Base-by-base conservation (phyloP, 2,888 invertebrate species). In the Dastarcus helophoroides region DNA sequence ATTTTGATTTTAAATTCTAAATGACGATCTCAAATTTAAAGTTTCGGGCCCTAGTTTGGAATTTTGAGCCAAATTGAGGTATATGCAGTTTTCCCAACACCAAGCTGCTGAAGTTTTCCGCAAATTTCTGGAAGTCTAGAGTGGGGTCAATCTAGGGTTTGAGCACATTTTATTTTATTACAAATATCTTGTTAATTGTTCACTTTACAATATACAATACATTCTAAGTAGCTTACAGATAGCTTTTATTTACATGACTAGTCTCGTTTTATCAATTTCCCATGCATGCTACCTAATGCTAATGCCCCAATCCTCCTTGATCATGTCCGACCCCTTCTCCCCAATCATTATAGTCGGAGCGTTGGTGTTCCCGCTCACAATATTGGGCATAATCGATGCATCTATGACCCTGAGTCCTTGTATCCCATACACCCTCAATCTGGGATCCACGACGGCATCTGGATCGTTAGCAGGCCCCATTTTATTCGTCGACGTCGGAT, bases 281-380 rank as follows among this genome's bases (percentile, higher is more conserved):
- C 14, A 6, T 12, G 13, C n/a, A 25, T 17, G 19, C 35, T 40
- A 43, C 29, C 35, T 38, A 28, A 38, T 41, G 14, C 32, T 36
- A 10, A 51, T 37, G 3, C 51, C 49, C 84, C 85, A 86, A 58
- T 86, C 85, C 54, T 85, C 78, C 54, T 86, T 88, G 39, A 90
- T 83, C 72, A 90, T 74, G 53, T 90, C 89, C 4, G 88, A 77
- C 1, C 76, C 86, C 55, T 89, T 89, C 50, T 90, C 89, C 1
- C 80, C 90, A 29, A 90, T 88, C 85, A 89, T 89, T 24, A 90
- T 85, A 2, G 77, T 75, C 0, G 86, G 86, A 1, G 88, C 89
- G 55, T 89, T 89, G 0, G 89, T 86, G 62, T 90, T 89, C 0
- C 89, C 89, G 53, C 85, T 88, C 8, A 86, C 74, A 36, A 90